Conservation (phyloP, 1,140 invertebrate genomes). For the Cecropterus lyciades region DNA sequence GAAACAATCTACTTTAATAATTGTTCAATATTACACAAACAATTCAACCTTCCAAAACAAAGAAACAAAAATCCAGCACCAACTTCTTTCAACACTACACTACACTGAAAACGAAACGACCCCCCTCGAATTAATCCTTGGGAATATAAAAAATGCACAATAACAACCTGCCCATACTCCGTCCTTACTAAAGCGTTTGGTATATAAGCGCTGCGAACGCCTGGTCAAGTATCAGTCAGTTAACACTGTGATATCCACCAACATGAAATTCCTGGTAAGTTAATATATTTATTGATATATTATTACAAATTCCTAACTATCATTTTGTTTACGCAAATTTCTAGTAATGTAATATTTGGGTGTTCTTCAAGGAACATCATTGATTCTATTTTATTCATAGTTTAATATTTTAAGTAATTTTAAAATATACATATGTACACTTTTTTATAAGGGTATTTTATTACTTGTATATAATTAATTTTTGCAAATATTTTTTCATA, state of each 20-base stretch:
- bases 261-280: conserved; percentile 75
- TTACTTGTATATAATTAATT: no score
- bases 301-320: conserved; percentile 5
- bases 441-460: no score
- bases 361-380: conserved; percentile 8
- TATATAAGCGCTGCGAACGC: conserved; percentile 55
- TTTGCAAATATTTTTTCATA: no score
- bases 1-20: no score
- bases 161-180: conserved; percentile 33
- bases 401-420: no score
- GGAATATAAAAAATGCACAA: conserved; percentile 45
- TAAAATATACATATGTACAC: no score
- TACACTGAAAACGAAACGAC: conserved; percentile 17
- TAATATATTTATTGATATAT: conserved; percentile 15
- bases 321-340: background rate
- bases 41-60: no score
- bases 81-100: conserved; percentile 1
- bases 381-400: background rate
- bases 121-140: conserved; percentile 48
- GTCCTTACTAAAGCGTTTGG: conserved; percentile 31
- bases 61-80: background rate
- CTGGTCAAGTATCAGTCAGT: conserved; percentile 57
- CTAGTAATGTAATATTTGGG: background rate
- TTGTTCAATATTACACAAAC: no score
- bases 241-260: conserved; percentile 50